Evolutionary conservation across 2,797 vertebrate species (phyloP), one percentile per base, ranked within the genome.

Genomic region (Emydoidea blandingii): DNA sequence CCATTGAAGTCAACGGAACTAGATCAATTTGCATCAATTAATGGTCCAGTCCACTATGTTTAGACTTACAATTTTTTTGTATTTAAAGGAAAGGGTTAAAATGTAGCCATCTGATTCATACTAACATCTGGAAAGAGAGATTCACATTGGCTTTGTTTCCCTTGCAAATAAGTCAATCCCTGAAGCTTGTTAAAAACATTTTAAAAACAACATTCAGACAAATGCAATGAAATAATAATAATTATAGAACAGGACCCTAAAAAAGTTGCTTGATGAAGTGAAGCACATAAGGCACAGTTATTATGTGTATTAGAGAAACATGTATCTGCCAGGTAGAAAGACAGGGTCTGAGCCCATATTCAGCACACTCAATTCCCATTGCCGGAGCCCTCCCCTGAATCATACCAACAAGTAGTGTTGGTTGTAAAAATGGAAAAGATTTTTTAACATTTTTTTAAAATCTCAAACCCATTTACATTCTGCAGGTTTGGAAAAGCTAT

Each of bases 1-100:
- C 29, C 25, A 68, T 31, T 1, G 0, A 52, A 47, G 52, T 79
- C 68, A 6, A 31, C 5, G 52, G 49, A 90, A 59, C 76, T n/a
- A 3, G 31, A 37, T 27, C 34, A 50, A 27, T 81, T 72, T 80
- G 53, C 83, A 89, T 41, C 37, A 59, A 14, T 59, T 93, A 85
- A 56, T 14, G 15, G 4, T 54, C 74, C 90, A 68, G 78, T 44
- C 7, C 80, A 18, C 2, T 59, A 1, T 5, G 37, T 84, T 94
- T 92, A 87, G 65, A 74, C 74, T 94, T 88, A 16, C 12, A 85
- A 2, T 82, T 89, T 4, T 6, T 72, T 92, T 79, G 88, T 6
- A 44, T 92, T 91, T 84, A 65, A 88, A 25, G 12, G 50, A 92
- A 86, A 44, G 74, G 4, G 57, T 91, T 96, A 29, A 93, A 91